Evolutionary conservation across 1,140 invertebrate genomes (phyloP), one percentile per base, ranked within the genome.

Genomic region (Eumaeus atala): DNA sequence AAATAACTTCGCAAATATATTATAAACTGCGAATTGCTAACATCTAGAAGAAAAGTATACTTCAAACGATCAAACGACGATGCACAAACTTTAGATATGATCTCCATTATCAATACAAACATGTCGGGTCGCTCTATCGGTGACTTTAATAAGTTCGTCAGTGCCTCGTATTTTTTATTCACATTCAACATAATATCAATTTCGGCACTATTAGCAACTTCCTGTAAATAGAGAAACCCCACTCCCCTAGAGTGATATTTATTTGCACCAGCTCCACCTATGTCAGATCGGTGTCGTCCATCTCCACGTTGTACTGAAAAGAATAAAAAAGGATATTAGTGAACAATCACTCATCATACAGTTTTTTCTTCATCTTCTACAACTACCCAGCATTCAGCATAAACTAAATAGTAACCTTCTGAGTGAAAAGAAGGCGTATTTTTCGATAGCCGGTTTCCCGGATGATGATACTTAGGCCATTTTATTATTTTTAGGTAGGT

Each of bases 1-100:
- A 88, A 57, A 68, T 84, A 87, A 10, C 60, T 65, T 17, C 66
- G 56, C 10, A 87, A 62, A 17, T 62, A 62, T 11, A 61, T 47
- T 10, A 87, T 71, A 64, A 87, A 89, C 21, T 74, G 61, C 0
- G 75, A 73, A 61, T 80, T 72, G 50, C 77, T 80, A 16, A 85
- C 50, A 10, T 67, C 68, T n/a, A 80, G 56, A 3, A 89, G 55
- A 11, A 89, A 51, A 53, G 72, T 70, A 0, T 61, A 54, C 61
- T 85, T 87, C 9, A 76, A 58, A 47, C 79, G 70, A 33, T 73
- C 72, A 51, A 88, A 88, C 8, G 73, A 62, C 1, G 74, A 76
- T 42, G 61, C 42, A 21, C 74, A 77, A 11, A 82, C 52, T 74
- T 83, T 87, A 3, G 72, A 52, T 34, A 87, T 37, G 16, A 87